Conservation (phyloP, 1,140 invertebrate genomes). For the Apis cerana region DNA sequence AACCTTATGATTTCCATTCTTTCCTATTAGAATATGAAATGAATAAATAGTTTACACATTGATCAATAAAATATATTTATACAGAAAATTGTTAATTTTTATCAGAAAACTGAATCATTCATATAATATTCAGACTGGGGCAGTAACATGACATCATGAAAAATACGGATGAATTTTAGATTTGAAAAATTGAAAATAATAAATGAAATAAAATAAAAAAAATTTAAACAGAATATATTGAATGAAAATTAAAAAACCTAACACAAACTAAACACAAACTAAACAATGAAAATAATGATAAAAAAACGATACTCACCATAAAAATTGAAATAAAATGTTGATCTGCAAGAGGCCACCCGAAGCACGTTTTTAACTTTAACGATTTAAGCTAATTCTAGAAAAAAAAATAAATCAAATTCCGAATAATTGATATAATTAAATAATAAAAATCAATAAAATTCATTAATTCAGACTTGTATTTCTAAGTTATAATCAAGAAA, state of each 20-base stretch:
- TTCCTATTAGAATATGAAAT: slow-evolving; percentile 19
- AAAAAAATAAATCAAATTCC: slow-evolving; percentile 37
- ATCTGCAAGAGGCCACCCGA: not conserved
- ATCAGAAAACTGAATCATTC: slow-evolving; percentile 66
- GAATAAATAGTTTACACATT: not conserved
- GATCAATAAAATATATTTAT: not conserved
- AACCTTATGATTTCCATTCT: not conserved
- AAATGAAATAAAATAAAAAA: not conserved
- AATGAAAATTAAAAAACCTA: not conserved
- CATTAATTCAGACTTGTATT: slow-evolving; percentile 53
- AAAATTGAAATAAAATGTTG: slow-evolving; percentile 15
- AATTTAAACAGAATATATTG: not conserved
- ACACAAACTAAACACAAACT: not conserved
- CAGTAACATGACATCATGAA: slow-evolving; percentile 65
- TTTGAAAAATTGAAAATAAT: not conserved
- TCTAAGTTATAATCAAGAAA: slow-evolving; percentile 61
- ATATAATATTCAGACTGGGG: slow-evolving; percentile 72
- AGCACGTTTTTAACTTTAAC: slow-evolving; percentile 5
- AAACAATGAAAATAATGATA: not conserved
- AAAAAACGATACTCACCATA: slow-evolving; percentile 53
- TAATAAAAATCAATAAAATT: not conserved
- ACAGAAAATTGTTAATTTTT: slow-evolving; percentile 19
- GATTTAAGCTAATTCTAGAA: slow-evolving; percentile 40
- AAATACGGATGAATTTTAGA: not conserved
- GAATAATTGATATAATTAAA: not conserved